Evolutionary conservation across 53 echinoderm and acorn worm genomes (phyloP), one percentile per base, ranked within the genome.

Genomic region (Temnopleurus reevesii): DNA sequence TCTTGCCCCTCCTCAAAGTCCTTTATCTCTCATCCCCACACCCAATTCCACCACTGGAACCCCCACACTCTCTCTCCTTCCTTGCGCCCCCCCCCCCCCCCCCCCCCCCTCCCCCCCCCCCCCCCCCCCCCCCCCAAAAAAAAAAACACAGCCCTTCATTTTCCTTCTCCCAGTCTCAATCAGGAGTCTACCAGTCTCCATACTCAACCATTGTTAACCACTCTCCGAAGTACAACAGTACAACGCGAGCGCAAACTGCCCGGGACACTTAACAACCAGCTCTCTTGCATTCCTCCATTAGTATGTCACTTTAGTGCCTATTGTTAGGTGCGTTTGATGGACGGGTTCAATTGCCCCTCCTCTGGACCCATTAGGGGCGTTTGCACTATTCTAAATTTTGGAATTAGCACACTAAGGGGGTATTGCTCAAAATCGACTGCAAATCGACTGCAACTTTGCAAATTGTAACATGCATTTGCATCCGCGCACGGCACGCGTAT

Each of bases 241-340:
- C n/a, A n/a, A n/a, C n/a, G n/a, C n/a, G n/a, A n/a, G 85, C 49
- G 31, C 85, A 38, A 45, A 85, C 85, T 46, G 44, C 36, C 59
- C 46, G 1, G 35, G 44, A 53, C 60, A 59, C 59, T 85, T 85
- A 58, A 34, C 28, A 66, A 66, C 88, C 65, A 87, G 88, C 88
- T 87, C 33, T 34, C 23, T 66, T 34, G 71, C 88, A 87, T 87
- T 71, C 88, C 88, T 45, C 46, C 71, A 66, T 65, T 87, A 65
- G 46, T 87, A 66, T 87, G 88, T 87, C 88, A 87, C 71, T 87
- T 51, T 66, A 45, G 65, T 51, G 30, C 49, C 88, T 61, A 86
- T 87, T 66, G 71, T 87, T 66, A 71, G 1, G 23, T 46, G 19
- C 1, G 7, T 60, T 59, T 87, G 88, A 87, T 49, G 65, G 88